Base-by-base conservation (phyloP, 2,888 invertebrate genomes). In the Branchellion lobata region DNA sequence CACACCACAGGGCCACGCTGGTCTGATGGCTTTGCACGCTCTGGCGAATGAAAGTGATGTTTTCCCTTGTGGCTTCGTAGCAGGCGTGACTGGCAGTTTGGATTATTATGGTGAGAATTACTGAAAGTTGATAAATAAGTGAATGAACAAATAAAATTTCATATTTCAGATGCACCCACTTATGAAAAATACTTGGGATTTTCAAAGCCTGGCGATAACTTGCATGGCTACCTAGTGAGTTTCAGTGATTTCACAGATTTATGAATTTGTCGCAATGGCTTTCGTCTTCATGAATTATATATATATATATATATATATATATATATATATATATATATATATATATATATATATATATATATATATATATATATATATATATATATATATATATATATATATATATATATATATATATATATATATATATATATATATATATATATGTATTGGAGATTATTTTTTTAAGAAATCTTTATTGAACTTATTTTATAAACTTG, bases 171-270 rank as follows among this genome's bases (percentile, higher is more conserved):
- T 86, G 96, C 97, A 53, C 94, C 95, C 0, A 97, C 96, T 86
- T 93, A 96, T 74, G 97, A 97, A 86, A 90, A 96, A 31, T 97
- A 95, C 89, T 94, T 97, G 93, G 96, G 96, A 31, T 91, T 92
- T 83, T 95, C 95, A 33, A 94, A 93, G 85, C 92, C 93, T n/a
- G 93, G 93, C 27, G 94, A 94, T 82, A 94, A 96, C 89, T 92
- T 93, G 88, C 92, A 93, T 83, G 94, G 94, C 24, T 96, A 96
- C 87, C 93, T 93, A 47, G 95, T 94, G 82, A 77, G 71, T 11
- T 14, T 40, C 27, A 47, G 11, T 51, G n/a, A n/a, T n/a, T n/a
- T n/a, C n/a, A n/a, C n/a, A n/a, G n/a, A n/a, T n/a, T n/a, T n/a
- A n/a, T n/a, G n/a, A n/a, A n/a, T n/a, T n/a, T n/a, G n/a, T n/a